phyloP scores from a whole-genome alignment of 2,888 invertebrate genomes.

The Caenorhabditis panamensis region DNA sequence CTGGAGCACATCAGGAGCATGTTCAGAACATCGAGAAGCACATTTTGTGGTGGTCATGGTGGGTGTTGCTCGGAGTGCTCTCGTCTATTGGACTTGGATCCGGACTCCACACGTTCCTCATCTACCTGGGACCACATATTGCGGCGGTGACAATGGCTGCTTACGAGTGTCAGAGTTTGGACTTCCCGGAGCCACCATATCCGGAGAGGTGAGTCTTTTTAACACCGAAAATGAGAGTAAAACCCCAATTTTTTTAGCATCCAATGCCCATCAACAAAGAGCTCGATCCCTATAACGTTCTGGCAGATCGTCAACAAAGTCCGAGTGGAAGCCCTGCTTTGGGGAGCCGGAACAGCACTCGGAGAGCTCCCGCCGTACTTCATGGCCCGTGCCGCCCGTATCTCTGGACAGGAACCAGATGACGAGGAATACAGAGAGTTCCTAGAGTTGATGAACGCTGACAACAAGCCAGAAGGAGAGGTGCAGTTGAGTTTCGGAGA shows the following conservation, averaged over 20 bases:
- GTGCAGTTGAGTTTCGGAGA: conserved; percentile 56
- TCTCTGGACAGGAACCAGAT: conserved; percentile 83
- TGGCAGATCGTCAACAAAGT: conserved; percentile 96
- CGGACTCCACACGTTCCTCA: conserved; percentile 96
- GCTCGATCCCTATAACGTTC: conserved; percentile 85
- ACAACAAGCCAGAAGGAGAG: conserved; percentile 79
- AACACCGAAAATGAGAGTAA: not conserved
- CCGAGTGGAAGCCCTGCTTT: conserved; percentile 95
- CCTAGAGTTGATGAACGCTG: conserved; percentile 83
- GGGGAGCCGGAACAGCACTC: conserved; percentile 93
- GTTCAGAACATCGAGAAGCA: conserved; percentile 77
- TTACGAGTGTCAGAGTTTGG: conserved; percentile 94
- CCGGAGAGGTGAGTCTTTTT: conserved; percentile 85
- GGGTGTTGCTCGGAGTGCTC: conserved; percentile 94
- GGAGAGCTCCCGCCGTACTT: conserved; percentile 99
- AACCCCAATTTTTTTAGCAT: conserved; percentile 85
- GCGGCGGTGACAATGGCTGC: conserved; percentile 98
- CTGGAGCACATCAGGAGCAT: conserved; percentile 81
- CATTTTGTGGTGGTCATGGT: conserved; percentile 86
- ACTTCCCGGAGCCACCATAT: conserved; percentile 98
- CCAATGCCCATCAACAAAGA: conserved; percentile 86
- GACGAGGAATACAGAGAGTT: conserved; percentile 88
- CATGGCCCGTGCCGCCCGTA: conserved; percentile 91
- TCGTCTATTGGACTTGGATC: conserved; percentile 98
- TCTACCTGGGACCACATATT: conserved; percentile 99